Base-by-base conservation (phyloP, 2,113 vertebrate species). In the Colossoma macropomum region DNA sequence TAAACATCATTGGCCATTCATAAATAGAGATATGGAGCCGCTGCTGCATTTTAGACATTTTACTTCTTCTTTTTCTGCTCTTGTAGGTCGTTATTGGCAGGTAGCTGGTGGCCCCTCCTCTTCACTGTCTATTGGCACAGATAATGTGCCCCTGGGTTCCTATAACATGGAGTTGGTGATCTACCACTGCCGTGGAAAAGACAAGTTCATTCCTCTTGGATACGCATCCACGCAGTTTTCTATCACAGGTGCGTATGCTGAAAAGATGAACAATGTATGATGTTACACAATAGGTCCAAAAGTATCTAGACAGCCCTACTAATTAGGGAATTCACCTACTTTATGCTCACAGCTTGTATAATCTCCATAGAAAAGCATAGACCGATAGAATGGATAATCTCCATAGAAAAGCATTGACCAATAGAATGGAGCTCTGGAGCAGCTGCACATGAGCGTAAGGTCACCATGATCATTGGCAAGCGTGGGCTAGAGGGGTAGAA, bases 101-200 rank as follows among this genome's bases (percentile, higher is more conserved):
- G 95, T 97, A 86, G 94, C 97, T 72, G 97, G 94, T 2, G 96
- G 97, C 0, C 94, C 96, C 0, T 90, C 93, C 3, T 98, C 97
- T 13, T 92, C 82, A 50, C 93, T 98, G 79, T 94, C 94, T 65
- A 93, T 98, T 28, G 91, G 90, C 23, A 98, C 97, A 30, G 93
- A 89, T 7, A 93, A 93, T 0, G 75, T 95, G 1, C 81, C 91
- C 0, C 91, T 96, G 71, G 97, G 97, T 86, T 96, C 97, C 87
- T 96, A 98, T 87, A 93, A 86, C 90, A 98, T 99, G 97, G 95
- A 97, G 86, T 93, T 98, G 0, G 94, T 97, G 0, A 95, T 98
- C 86, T 98, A 97, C 86, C 97, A 98, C 89, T 95, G 88, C 74
- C 95, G 96, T 0, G 95, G 96, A 3, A 87, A 87, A 80, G 89